Conservation (phyloP, 23 tunicate species). For the Ascidia mentula region DNA sequence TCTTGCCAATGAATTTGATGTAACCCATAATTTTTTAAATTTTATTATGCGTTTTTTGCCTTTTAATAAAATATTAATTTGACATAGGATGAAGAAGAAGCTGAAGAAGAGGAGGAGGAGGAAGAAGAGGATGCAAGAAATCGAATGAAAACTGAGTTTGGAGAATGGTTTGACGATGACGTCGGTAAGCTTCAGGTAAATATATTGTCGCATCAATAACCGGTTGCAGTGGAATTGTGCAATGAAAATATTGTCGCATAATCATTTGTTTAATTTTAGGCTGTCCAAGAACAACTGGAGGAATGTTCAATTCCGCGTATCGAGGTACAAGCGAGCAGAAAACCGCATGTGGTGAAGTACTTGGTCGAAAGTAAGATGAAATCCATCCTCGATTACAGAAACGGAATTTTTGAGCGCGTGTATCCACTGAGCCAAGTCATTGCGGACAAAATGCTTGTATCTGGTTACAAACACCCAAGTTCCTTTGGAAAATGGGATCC, state of each 20-base stretch:
- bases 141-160: conserved; percentile 77
- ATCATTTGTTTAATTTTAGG: conserved; percentile 20
- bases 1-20: conserved; percentile 78
- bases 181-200: conserved; percentile 64
- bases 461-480: conserved; percentile 89
- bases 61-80: neutral
- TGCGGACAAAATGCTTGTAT: conserved; percentile 52
- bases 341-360: conserved; percentile 67
- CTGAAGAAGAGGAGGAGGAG: conserved; percentile 84
- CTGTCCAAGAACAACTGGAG: conserved; percentile 81
- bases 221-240: no score
- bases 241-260: neutral
- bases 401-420: conserved; percentile 69
- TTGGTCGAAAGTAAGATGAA: conserved; percentile 68
- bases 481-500: conserved; percentile 95
- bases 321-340: conserved; percentile 82
- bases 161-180: conserved; percentile 78
- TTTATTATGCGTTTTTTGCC: neutral
- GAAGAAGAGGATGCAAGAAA: conserved; percentile 82
- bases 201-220: no score
- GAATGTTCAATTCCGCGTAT: conserved; percentile 68
- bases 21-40: conserved; percentile 4
- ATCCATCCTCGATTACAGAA: conserved; percentile 35
- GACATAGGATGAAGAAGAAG: conserved; percentile 70
- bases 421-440: conserved; percentile 65